Percentiles rank a stretch among this genome's conserved stretches.
Conservation (phyloP, 2,797 vertebrate species). For the Sebastes trivittatus region DNA sequence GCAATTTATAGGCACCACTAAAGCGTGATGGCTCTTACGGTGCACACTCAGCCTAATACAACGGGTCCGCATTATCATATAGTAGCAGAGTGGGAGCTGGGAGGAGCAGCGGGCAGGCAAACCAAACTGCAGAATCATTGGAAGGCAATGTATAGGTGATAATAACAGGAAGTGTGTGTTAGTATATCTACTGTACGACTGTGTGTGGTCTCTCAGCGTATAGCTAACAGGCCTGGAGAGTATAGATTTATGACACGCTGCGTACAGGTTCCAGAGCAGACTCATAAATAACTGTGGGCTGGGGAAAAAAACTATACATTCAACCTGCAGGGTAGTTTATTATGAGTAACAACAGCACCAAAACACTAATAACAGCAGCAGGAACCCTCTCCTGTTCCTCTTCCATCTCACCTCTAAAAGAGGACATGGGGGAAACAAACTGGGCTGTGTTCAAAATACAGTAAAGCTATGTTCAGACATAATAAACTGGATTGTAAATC, state of each 20-base stretch:
- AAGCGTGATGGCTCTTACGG: slow-evolving; percentile 55
- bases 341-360: slow-evolving; percentile 35
- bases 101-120: slow-evolving; percentile 16
- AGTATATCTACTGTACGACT: slow-evolving; percentile 16
- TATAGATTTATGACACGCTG: slow-evolving; percentile 49
- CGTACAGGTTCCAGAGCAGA: slow-evolving; percentile 31
- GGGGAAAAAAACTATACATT: slow-evolving; percentile 10
- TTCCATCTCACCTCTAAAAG: slow-evolving; percentile 16
- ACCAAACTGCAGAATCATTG: slow-evolving; percentile 29
- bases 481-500: slow-evolving; percentile 24
- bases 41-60: slow-evolving; percentile 54
- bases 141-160: slow-evolving; percentile 20
- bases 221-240: slow-evolving; percentile 27
- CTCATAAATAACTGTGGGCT: slow-evolving; percentile 54
- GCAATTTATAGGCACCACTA: slow-evolving; percentile 64
- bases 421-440: slow-evolving; percentile 10
- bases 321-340: slow-evolving; percentile 36
- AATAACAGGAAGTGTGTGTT: slow-evolving; percentile 27
- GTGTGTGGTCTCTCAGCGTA: slow-evolving; percentile 54
- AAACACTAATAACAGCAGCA: slow-evolving; percentile 36
- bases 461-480: neutral
- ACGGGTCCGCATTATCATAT: slow-evolving; percentile 47
- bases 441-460: slow-evolving; percentile 12
- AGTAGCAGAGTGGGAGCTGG: slow-evolving; percentile 28
- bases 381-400: slow-evolving; percentile 4